A percentile compares a stretch with the other conserved stretches of the same genome.
Evolutionary conservation across 2,888 invertebrate species (phyloP).

Genomic region (Trissonchulus sp.): DNA sequence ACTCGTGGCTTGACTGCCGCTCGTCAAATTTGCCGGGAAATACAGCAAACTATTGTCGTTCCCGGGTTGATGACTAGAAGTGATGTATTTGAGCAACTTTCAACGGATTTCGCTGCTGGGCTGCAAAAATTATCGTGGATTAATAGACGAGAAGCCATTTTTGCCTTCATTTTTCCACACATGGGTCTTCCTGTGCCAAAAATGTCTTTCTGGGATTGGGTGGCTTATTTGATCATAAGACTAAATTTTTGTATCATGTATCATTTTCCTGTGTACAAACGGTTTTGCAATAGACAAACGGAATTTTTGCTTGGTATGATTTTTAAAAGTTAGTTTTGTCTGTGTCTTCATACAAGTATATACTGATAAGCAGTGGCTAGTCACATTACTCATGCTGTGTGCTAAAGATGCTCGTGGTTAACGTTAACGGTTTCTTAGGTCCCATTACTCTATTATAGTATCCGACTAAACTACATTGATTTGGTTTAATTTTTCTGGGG

Average conservation of each 20-base stretch:
- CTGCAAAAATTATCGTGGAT: not conserved
- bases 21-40: not conserved
- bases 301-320: too few relatives aligned
- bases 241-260: not conserved
- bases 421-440: too few relatives aligned
- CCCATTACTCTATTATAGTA: too few relatives aligned
- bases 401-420: too few relatives aligned
- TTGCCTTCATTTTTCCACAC: not conserved
- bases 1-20: not conserved
- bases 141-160: not conserved
- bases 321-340: too few relatives aligned
- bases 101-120: not conserved
- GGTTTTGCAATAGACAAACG: not conserved
- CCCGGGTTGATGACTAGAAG: conserved; percentile 17
- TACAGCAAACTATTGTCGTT: conserved; percentile 1
- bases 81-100: not conserved
- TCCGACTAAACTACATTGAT: too few relatives aligned
- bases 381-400: too few relatives aligned
- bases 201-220: not conserved
- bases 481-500: too few relatives aligned
- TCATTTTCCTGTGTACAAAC: not conserved
- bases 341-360: too few relatives aligned
- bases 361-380: too few relatives aligned
- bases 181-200: not conserved
- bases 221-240: not conserved